Evolutionary conservation across 2,797 vertebrate genomes (phyloP).

Genomic region (Arctocebus calabarensis): DNA sequence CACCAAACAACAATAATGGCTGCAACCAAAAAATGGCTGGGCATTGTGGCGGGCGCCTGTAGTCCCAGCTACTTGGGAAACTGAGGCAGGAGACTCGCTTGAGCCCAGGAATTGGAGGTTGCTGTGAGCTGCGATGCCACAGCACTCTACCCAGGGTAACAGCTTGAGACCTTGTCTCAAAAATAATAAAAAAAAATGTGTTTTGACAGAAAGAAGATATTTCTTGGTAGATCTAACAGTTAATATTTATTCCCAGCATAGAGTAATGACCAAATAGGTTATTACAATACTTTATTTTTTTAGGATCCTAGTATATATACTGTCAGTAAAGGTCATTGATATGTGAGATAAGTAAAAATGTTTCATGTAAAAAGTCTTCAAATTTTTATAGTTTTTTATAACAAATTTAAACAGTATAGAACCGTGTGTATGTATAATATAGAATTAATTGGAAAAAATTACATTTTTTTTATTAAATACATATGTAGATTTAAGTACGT

Average conservation of each 20-base stretch:
- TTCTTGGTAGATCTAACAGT: not conserved
- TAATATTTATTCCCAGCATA: not conserved
- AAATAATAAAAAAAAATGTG: not conserved
- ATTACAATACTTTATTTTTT: not conserved
- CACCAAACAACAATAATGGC: no score
- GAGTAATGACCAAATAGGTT: not conserved
- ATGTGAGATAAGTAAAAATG: not conserved
- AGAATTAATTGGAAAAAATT: conserved; percentile 4
- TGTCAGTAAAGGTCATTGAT: conserved; percentile 15
- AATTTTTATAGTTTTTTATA: not conserved
- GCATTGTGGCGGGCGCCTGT: no score
- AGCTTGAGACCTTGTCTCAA: no score
- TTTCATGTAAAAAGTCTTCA: not conserved
- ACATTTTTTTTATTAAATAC: not conserved
- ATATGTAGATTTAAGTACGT: not conserved
- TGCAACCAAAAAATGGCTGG: no score
- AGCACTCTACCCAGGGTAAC: no score
- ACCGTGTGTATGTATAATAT: not conserved
- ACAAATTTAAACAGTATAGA: not conserved
- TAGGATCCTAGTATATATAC: not conserved
- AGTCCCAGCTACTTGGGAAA: no score
- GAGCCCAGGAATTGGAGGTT: no score
- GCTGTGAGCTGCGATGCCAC: no score
- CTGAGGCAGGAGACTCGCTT: no score
- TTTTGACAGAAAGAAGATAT: not conserved